phyloP scores from a whole-genome alignment of 2,888 invertebrate species.

The Athalia cordata region DNA sequence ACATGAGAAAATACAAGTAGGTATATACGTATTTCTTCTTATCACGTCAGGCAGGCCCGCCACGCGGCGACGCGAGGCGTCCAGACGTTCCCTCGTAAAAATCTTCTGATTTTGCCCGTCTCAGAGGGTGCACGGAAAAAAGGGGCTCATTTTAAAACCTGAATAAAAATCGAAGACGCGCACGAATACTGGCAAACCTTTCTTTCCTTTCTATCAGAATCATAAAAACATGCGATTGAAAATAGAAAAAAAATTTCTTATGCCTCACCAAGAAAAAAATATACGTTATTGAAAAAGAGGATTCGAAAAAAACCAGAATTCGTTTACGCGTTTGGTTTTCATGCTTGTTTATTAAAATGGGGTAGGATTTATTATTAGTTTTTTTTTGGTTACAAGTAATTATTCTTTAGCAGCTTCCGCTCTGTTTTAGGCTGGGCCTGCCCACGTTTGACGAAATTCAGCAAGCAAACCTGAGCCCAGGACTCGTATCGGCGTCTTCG shows the following conservation, averaged over 20 bases:
- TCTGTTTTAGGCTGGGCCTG: constrained; percentile 10
- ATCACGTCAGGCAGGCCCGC: background rate
- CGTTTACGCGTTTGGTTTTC: background rate
- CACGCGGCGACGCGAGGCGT: constrained; percentile 17
- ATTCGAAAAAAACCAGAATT: no score
- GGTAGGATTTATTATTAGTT: background rate
- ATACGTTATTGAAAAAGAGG: no score
- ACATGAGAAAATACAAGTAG: constrained; percentile 10
- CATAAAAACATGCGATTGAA: no score
- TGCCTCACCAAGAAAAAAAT: no score
- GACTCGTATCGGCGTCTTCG: constrained; percentile 79
- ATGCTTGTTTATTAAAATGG: background rate
- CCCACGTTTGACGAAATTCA: constrained; percentile 21
- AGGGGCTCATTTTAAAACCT: no score
- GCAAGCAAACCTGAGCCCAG: constrained; percentile 74
- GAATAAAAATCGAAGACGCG: no score
- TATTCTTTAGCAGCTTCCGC: background rate
- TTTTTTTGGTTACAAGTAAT: background rate
- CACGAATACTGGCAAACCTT: no score
- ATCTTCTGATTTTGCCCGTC: background rate
- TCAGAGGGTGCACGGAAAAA: background rate
- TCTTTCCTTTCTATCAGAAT: no score
- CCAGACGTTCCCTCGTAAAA: background rate
- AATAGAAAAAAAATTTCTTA: no score
- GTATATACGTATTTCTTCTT: no score